phyloP scores from a whole-genome alignment of 2,888 invertebrate genomes.

The Parnassius glacialis region DNA sequence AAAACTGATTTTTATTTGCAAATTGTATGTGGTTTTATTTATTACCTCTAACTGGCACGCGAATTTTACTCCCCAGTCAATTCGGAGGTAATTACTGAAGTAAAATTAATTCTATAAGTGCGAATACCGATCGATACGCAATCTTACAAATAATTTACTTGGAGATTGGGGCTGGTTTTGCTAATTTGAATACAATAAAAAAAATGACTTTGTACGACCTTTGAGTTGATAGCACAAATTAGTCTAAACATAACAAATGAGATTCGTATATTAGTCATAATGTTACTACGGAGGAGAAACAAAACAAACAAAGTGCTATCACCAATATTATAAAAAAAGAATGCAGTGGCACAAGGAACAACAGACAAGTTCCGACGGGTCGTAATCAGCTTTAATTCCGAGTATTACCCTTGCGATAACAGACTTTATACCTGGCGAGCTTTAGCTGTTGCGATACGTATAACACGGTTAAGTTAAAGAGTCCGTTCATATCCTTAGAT shows the following conservation, averaged over 20 bases:
- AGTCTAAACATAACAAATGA: neutral
- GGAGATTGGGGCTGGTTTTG: too few relatives aligned
- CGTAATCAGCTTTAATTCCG: constrained; percentile 41
- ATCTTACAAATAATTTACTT: too few relatives aligned
- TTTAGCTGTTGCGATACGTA: constrained; percentile 27
- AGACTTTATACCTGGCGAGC: constrained; percentile 41
- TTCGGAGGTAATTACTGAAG: too few relatives aligned
- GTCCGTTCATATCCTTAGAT: constrained; percentile 29
- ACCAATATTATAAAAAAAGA: constrained; percentile 23
- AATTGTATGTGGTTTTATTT: too few relatives aligned
- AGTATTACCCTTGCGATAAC: constrained; percentile 57
- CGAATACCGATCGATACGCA: too few relatives aligned
- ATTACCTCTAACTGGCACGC: too few relatives aligned
- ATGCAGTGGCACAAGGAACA: constrained; percentile 21
- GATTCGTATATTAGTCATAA: constrained; percentile 16
- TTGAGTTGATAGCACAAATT: neutral
- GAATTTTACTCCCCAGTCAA: too few relatives aligned
- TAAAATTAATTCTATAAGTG: too few relatives aligned
- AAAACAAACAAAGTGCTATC: constrained; percentile 22
- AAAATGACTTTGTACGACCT: too few relatives aligned
- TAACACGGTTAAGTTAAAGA: constrained; percentile 47
- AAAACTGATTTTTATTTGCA: too few relatives aligned
- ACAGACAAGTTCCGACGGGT: constrained; percentile 27
- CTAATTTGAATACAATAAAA: too few relatives aligned
- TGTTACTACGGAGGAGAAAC: neutral